Conservation (phyloP, 2,797 vertebrate genomes). For the Argyrosomus regius region DNA sequence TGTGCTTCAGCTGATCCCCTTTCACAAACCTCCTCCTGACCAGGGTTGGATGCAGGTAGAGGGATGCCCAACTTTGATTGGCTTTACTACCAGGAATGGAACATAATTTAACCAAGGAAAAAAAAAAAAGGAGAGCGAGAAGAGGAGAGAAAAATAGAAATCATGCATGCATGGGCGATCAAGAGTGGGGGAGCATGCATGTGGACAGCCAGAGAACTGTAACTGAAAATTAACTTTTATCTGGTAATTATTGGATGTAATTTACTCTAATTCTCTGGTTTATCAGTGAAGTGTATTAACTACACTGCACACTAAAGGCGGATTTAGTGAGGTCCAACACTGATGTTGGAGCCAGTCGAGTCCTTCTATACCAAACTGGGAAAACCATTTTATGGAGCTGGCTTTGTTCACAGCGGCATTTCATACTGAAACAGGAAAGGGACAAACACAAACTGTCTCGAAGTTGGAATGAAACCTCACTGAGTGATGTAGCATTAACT, state of each 20-base stretch:
- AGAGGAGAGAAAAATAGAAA: not conserved
- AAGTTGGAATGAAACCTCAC: not conserved
- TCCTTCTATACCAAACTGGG: not conserved
- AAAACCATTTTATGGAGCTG: not conserved
- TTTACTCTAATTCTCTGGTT: constrained; percentile 1
- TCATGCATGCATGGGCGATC: not conserved
- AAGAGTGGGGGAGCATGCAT: constrained; percentile 3
- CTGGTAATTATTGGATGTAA: constrained; percentile 22
- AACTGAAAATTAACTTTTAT: constrained; percentile 14
- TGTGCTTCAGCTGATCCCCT: not conserved
- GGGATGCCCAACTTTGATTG: not conserved
- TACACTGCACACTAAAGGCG: not conserved
- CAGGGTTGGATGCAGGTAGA: not conserved
- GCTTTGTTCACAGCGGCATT: not conserved
- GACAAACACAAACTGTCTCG: not conserved
- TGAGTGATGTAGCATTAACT: not conserved
- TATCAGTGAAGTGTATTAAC: not conserved
- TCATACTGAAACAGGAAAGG: not conserved
- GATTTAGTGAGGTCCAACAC: not conserved
- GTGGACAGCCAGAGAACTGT: constrained; percentile 2
- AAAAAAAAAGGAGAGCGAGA: not conserved
- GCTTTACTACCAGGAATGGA: not conserved
- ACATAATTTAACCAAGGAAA: not conserved
- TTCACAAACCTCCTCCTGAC: not conserved
- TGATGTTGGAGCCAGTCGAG: not conserved